Percentiles rank a stretch among this genome's conserved stretches.
phyloP scores from a whole-genome alignment of 1,140 invertebrate genomes.

The Schlechtendalia chinensis region DNA sequence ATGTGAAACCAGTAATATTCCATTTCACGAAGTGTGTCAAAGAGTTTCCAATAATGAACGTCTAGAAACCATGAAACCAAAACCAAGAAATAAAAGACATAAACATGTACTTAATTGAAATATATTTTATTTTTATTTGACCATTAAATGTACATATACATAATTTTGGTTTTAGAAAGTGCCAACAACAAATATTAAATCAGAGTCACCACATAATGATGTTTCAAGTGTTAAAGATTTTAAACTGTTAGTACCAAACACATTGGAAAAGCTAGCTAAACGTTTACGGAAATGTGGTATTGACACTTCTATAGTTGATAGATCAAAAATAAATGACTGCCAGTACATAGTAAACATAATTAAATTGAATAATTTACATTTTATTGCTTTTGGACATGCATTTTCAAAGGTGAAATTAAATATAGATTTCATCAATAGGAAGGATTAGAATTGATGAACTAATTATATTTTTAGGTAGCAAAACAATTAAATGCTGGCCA shows the following conservation, averaged over 20 bases:
- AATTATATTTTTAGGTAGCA: slow-evolving; percentile 16
- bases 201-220: not conserved
- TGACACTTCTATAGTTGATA: slow-evolving; percentile 62
- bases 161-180: slow-evolving; percentile 26
- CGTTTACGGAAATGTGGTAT: slow-evolving; percentile 67
- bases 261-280: slow-evolving; percentile 61
- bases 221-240: slow-evolving; percentile 53
- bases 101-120: slow-evolving; percentile 16
- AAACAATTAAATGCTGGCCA: slow-evolving; percentile 54
- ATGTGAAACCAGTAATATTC: slow-evolving; percentile 60
- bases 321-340: slow-evolving; percentile 57
- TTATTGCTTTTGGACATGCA: slow-evolving; percentile 62
- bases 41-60: slow-evolving; percentile 55
- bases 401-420: slow-evolving; percentile 56
- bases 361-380: slow-evolving; percentile 59
- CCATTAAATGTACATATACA: not conserved
- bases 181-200: slow-evolving; percentile 4
- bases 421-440: not conserved
- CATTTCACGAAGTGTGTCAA: slow-evolving; percentile 64
- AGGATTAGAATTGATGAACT: not conserved
- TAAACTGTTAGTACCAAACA: slow-evolving; percentile 62
- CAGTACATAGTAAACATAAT: slow-evolving; percentile 60
- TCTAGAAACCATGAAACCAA: slow-evolving; percentile 26
- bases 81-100: slow-evolving; percentile 47
- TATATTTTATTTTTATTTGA: not conserved